Percentiles rank a stretch among this genome's conserved stretches.
Evolutionary conservation across 2,888 invertebrate genomes (phyloP).

Genomic region (Busseola fusca): DNA sequence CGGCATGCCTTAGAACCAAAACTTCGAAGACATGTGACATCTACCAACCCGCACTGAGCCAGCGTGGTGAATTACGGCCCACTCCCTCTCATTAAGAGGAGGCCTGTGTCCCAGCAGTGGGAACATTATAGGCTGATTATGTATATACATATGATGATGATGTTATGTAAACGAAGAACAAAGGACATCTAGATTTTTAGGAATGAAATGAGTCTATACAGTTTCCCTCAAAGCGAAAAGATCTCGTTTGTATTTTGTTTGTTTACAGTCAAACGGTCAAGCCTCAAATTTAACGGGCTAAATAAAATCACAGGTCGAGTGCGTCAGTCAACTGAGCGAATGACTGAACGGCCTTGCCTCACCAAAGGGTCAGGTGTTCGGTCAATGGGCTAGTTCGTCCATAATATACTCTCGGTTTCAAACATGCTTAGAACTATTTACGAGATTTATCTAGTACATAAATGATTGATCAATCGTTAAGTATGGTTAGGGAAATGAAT

Average conservation of each 20-base stretch:
- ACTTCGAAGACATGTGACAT: no score
- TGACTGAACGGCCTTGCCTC: slow-evolving; percentile 80
- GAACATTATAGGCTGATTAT: no score
- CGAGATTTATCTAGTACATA: slow-evolving; percentile 11
- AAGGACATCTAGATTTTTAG: not conserved
- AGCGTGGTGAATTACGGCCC: no score
- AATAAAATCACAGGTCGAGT: slow-evolving; percentile 35
- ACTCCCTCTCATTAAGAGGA: no score
- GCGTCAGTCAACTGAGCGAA: slow-evolving; percentile 37
- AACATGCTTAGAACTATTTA: slow-evolving; percentile 57
- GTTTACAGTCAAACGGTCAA: slow-evolving; percentile 24
- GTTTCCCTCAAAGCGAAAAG: not conserved
- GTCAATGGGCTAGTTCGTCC: slow-evolving; percentile 78
- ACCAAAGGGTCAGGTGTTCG: slow-evolving; percentile 77
- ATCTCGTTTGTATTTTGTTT: slow-evolving; percentile 9
- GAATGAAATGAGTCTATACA: not conserved
- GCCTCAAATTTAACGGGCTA: slow-evolving; percentile 30
- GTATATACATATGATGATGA: no score
- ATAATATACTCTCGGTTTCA: slow-evolving; percentile 78
- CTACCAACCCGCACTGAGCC: no score
- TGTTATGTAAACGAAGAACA: not conserved
- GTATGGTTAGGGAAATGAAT: not conserved
- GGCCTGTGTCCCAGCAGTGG: no score
- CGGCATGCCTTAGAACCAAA: no score
- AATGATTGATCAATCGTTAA: not conserved